Conservation (phyloP, 2,888 invertebrate genomes). For the Cataglyphis albicans region DNA sequence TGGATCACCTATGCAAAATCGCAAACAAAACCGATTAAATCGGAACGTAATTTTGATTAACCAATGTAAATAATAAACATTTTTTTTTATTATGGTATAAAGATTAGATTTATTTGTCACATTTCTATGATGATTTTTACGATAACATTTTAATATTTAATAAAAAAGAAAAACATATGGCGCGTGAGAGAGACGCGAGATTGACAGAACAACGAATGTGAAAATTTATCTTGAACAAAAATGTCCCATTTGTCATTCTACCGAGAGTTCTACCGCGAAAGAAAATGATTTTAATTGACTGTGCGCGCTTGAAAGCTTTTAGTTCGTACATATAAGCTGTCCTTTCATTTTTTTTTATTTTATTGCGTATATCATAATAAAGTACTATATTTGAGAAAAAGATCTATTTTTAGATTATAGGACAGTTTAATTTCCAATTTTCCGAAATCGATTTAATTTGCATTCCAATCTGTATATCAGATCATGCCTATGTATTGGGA, state of each 20-base stretch:
- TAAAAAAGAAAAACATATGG: background rate
- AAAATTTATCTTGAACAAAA: constrained; percentile 14
- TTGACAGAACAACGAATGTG: background rate
- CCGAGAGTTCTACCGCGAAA: background rate
- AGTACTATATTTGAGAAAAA: background rate
- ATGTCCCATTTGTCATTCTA: constrained; percentile 4
- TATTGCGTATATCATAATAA: background rate
- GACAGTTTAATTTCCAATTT: constrained; percentile 31
- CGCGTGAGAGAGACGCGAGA: background rate
- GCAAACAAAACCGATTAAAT: constrained; percentile 33
- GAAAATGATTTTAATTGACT: constrained; percentile 17
- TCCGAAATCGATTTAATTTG: constrained; percentile 36
- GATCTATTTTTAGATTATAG: constrained; percentile 31
- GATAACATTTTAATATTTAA: background rate
- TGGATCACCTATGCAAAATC: constrained; percentile 78
- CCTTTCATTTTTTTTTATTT: constrained; percentile 27
- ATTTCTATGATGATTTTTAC: background rate
- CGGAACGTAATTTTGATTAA: background rate
- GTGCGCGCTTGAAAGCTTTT: background rate
- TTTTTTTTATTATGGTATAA: background rate
- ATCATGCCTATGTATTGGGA: background rate
- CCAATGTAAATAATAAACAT: constrained; percentile 1
- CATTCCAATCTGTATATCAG: constrained; percentile 13
- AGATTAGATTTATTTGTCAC: background rate
- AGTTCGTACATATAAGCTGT: background rate